phyloP scores from a whole-genome alignment of 2,113 vertebrate species.

The Chaenogobius annularis region DNA sequence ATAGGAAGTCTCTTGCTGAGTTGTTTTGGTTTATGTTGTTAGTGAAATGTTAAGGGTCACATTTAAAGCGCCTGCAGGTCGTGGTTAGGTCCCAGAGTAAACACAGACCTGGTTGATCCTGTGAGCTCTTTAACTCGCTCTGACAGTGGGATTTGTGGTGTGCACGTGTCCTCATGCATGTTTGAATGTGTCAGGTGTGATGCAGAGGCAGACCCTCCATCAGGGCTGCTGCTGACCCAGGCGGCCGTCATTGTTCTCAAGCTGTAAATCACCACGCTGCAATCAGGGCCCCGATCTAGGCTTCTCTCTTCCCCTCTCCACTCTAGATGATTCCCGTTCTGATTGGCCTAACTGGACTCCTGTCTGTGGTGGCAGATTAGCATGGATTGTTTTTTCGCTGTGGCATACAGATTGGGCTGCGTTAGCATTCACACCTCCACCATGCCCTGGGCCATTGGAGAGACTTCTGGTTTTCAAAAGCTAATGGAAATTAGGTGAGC shows the following conservation, averaged over 20 bases:
- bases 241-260: conserved; percentile 74
- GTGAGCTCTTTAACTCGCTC: conserved; percentile 17
- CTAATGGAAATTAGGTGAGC: conserved; percentile 16
- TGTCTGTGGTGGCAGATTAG: conserved; percentile 77
- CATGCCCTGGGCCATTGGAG: conserved; percentile 4
- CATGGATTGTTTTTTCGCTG: conserved; percentile 78
- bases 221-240: conserved; percentile 64
- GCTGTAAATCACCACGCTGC: conserved; percentile 77
- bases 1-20: conserved; percentile 76
- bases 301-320: conserved; percentile 70
- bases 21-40: conserved; percentile 80
- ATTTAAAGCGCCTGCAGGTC: conserved; percentile 61
- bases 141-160: conserved; percentile 13
- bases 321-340: conserved; percentile 78
- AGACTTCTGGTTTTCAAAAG: conserved; percentile 22
- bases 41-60: conserved; percentile 82
- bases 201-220: conserved; percentile 59
- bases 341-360: conserved; percentile 82
- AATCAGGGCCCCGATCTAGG: conserved; percentile 73
- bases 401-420: conserved; percentile 68
- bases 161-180: conserved; percentile 26
- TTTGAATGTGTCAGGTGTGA: conserved; percentile 53
- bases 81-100: conserved; percentile 49
- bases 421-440: conserved; percentile 68
- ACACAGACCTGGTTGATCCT: conserved; percentile 26